A percentile compares a stretch with the other conserved stretches of the same genome.
These are phyloP conservation scores for Lethenteron reissneri DNA, from an alignment of 2,113 vertebrate species.

Conservation along the genomic window DNA sequence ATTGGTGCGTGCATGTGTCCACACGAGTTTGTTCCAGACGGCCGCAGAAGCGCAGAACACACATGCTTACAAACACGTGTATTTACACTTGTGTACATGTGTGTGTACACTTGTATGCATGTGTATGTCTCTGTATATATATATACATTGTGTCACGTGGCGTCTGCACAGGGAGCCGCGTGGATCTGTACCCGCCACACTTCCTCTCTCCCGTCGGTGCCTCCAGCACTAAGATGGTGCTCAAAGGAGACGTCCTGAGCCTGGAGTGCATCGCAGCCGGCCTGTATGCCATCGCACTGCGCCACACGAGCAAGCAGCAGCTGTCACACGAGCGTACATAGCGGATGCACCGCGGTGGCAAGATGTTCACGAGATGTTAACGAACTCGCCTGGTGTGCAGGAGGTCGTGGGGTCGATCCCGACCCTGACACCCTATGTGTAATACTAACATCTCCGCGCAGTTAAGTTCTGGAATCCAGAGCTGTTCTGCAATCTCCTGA, in stretches of 20 bases:
- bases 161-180: not conserved
- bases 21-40: not conserved
- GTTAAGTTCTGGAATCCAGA: no score
- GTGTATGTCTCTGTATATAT: not conserved
- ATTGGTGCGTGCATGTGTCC: not conserved
- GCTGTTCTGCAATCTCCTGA: no score
- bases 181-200: not conserved
- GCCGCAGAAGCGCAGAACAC: not conserved
- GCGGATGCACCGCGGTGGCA: no score
- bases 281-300: not conserved
- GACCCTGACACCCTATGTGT: no score
- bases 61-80: not conserved
- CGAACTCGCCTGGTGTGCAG: no score
- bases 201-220: not conserved
- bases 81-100: not conserved
- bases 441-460: no score
- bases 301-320: no score
- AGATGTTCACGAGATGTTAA: no score
- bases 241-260: not conserved
- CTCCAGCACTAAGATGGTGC: not conserved
- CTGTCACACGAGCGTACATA: no score
- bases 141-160: not conserved
- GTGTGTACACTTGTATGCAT: not conserved
- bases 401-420: no score
- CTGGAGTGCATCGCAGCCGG: conserved; percentile 2